Evolutionary conservation across 2,113 vertebrate species (phyloP).

Genomic region (Spea multiplicata): DNA sequence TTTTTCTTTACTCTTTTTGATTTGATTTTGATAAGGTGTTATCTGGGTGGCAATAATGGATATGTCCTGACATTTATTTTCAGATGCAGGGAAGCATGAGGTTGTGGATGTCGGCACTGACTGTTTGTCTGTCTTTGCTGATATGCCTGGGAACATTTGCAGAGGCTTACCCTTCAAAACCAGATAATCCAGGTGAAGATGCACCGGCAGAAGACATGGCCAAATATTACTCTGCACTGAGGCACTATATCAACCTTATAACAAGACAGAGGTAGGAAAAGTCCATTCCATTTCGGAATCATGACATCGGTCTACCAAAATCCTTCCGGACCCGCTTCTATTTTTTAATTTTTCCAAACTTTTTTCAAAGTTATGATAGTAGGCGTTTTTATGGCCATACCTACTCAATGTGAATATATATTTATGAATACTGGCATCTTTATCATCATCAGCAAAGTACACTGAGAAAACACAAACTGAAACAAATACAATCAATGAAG

Average conservation of each 20-base stretch:
- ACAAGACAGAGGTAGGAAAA: slow-evolving; percentile 89
- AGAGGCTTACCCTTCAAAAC: slow-evolving; percentile 93
- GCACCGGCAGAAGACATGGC: slow-evolving; percentile 92
- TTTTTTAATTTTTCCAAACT: too few relatives aligned
- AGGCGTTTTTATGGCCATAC: too few relatives aligned
- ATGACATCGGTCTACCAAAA: background rate
- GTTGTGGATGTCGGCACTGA: slow-evolving; percentile 78
- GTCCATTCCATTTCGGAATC: background rate
- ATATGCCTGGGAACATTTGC: slow-evolving; percentile 81
- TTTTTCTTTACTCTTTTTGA: too few relatives aligned
- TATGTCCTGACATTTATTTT: slow-evolving; percentile 1
- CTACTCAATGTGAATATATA: too few relatives aligned
- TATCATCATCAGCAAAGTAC: too few relatives aligned
- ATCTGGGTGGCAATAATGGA: background rate
- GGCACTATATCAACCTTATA: slow-evolving; percentile 99
- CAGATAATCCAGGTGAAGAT: slow-evolving; percentile 90
- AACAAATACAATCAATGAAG: too few relatives aligned
- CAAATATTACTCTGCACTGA: slow-evolving; percentile 95
- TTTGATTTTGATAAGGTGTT: too few relatives aligned
- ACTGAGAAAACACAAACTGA: too few relatives aligned
- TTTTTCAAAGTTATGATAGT: too few relatives aligned
- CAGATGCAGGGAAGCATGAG: slow-evolving; percentile 85
- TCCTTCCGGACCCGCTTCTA: too few relatives aligned
- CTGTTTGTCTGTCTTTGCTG: slow-evolving; percentile 81
- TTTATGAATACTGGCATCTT: too few relatives aligned